phyloP scores from a whole-genome alignment of 2,888 invertebrate species.

The Drosophila subsilvestris region DNA sequence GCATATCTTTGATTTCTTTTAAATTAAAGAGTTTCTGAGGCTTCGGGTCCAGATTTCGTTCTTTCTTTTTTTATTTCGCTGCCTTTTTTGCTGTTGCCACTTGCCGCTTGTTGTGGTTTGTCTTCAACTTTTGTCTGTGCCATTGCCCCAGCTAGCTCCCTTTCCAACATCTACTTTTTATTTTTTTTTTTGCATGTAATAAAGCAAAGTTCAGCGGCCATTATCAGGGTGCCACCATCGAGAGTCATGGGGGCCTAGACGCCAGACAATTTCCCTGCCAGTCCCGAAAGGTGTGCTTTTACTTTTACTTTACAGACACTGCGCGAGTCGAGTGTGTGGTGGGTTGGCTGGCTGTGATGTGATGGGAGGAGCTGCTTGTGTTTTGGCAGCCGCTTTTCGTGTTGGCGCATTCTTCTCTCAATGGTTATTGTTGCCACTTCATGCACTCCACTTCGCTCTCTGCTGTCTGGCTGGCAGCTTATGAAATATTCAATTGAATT shows the following conservation, averaged over 20 bases:
- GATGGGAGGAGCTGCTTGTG: background rate
- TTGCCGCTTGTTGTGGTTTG: conserved; percentile 60
- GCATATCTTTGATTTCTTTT: too few species aligned
- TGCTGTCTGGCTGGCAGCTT: conserved; percentile 59
- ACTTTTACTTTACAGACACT: conserved; percentile 49
- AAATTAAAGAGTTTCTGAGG: background rate
- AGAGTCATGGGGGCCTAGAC: conserved; percentile 24
- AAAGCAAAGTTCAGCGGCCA: conserved; percentile 71
- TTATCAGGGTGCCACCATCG: conserved; percentile 67
- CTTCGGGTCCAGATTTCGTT: background rate
- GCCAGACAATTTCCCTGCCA: conserved; percentile 31
- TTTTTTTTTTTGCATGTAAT: conserved; percentile 59
- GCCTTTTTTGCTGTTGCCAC: conserved; percentile 11
- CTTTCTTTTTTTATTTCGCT: background rate
- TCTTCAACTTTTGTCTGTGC: conserved; percentile 46
- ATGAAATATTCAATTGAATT: conserved; percentile 78
- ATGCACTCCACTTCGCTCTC: conserved; percentile 5
- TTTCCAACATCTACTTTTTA: conserved; percentile 4
- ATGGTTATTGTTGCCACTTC: conserved; percentile 49
- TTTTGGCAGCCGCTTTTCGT: conserved; percentile 45
- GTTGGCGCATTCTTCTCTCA: conserved; percentile 52
- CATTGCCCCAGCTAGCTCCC: conserved; percentile 15
- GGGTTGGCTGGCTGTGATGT: conserved; percentile 34
- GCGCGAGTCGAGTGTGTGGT: conserved; percentile 28
- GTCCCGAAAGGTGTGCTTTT: conserved; percentile 67